Evolutionary conservation across 1,140 invertebrate genomes (phyloP).

Genomic region (Gyrodactylus bullatarudis): DNA sequence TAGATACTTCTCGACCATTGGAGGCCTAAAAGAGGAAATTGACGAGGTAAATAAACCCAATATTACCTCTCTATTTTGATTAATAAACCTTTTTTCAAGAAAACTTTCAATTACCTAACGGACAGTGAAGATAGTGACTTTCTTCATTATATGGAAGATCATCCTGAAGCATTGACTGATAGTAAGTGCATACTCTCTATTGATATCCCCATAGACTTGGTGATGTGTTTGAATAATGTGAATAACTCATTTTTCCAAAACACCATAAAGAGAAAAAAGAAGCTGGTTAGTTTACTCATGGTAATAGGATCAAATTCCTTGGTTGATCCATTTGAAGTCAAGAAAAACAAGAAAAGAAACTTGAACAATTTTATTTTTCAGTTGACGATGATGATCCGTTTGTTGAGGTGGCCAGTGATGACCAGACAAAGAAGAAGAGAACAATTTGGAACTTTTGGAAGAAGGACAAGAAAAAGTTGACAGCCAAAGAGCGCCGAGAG

Average conservation of each 20-base stretch:
- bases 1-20: slow-evolving; percentile 36
- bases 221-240: too few relatives aligned
- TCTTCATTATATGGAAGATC: not conserved
- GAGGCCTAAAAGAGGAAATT: not conserved
- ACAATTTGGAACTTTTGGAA: not conserved
- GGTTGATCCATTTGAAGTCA: too few relatives aligned
- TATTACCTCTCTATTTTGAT: not conserved
- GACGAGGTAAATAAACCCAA: too few relatives aligned
- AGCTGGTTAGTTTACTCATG: too few relatives aligned
- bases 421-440: not conserved
- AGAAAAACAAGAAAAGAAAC: too few relatives aligned
- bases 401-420: not conserved
- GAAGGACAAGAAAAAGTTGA: not conserved
- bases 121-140: not conserved
- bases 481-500: not conserved
- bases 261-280: too few relatives aligned
- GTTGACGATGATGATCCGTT: not conserved
- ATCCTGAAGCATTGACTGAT: not conserved
- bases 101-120: not conserved
- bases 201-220: too few relatives aligned
- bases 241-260: too few relatives aligned
- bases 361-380: not conserved
- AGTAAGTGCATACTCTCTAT: too few relatives aligned
- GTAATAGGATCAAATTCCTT: too few relatives aligned
- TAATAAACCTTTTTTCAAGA: not conserved